Conservation (phyloP, 2,888 invertebrate genomes). For the Torymus tubicola region DNA sequence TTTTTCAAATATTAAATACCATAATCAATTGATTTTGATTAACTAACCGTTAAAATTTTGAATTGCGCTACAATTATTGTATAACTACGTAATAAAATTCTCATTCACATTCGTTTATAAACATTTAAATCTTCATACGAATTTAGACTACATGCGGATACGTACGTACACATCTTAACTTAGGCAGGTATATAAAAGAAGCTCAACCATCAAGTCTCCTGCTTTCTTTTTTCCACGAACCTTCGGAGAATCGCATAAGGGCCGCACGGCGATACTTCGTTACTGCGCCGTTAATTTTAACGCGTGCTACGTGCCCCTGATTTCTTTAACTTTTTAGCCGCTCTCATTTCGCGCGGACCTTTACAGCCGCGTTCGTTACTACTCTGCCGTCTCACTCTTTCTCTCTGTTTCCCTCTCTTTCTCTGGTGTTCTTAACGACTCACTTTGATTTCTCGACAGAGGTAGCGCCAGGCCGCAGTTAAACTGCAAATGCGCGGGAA, state of each 20-base stretch:
- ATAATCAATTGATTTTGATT: too few relatives aligned
- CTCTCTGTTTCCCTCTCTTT: background rate
- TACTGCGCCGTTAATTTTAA: slow-evolving; percentile 76
- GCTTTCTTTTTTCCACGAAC: too few relatives aligned
- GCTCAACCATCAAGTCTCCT: too few relatives aligned
- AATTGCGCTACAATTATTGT: too few relatives aligned
- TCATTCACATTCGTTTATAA: too few relatives aligned
- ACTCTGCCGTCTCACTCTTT: background rate
- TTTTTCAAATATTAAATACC: too few relatives aligned
- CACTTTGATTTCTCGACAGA: slow-evolving; percentile 40
- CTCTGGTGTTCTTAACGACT: slow-evolving; percentile 33
- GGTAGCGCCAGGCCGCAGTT: slow-evolving; percentile 17
- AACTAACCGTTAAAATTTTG: too few relatives aligned
- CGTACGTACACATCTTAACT: too few relatives aligned
- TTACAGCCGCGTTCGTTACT: background rate
- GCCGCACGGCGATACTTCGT: slow-evolving; percentile 71
- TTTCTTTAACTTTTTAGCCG: slow-evolving; percentile 69
- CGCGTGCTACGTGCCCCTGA: slow-evolving; percentile 72
- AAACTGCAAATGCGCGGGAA: slow-evolving; percentile 43
- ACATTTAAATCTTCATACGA: too few relatives aligned
- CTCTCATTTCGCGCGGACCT: background rate
- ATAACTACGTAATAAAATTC: too few relatives aligned
- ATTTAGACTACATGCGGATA: too few relatives aligned
- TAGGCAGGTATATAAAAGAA: too few relatives aligned
- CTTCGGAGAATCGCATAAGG: slow-evolving; percentile 35